Evolutionary conservation across 2,113 vertebrate genomes (phyloP), one percentile per base, ranked within the genome.

Genomic region (Laticauda laticaudata): DNA sequence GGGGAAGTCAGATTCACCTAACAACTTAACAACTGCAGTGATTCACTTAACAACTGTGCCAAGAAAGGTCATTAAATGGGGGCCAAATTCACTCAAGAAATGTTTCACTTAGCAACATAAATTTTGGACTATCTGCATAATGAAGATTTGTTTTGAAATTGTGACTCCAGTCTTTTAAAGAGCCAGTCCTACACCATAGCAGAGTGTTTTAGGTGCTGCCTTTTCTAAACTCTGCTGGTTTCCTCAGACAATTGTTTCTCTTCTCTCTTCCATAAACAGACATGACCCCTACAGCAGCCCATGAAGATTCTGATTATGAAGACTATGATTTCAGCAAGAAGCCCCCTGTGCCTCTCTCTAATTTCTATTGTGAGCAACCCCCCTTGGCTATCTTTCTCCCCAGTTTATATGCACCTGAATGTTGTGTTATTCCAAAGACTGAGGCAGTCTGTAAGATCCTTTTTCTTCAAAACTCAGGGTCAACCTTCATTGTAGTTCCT

Each of bases 301-400:
- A 90, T 93, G 94, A 97, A 90, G 93, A 96, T 56, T 96, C 97
- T 0, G 96, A 97, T 92, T 98, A 96, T 0, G 98, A 98, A 94
- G 97, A 96, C 87, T 98, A 98, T 3, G 97, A 98, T 89, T 98
- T 98, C 96, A 96, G 93, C 88, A 89, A 94, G 90, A 94, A 97
- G 89, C 98, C 98, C 0, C 98, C 97, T 0, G 11, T 97, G 57
- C 96, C 97, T n/a, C 95, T 98, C 94, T 97, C 97, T 94, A 98
- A 97, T 92, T 98, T 98, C 95, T 94, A 97, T 95, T 98, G 98
- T 98, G 97, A 97, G 98, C 94, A 90, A 56, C 88, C 29, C 51
- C 9, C 23, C 53, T 18, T 34, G 26, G 43, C 29, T 56, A 10
- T 21, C 0, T 88, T 81, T 81, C 18, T 9, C 6, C 7, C 75